phyloP scores from a whole-genome alignment of 2,113 vertebrate species.

The Porphyrio hochstetteri region DNA sequence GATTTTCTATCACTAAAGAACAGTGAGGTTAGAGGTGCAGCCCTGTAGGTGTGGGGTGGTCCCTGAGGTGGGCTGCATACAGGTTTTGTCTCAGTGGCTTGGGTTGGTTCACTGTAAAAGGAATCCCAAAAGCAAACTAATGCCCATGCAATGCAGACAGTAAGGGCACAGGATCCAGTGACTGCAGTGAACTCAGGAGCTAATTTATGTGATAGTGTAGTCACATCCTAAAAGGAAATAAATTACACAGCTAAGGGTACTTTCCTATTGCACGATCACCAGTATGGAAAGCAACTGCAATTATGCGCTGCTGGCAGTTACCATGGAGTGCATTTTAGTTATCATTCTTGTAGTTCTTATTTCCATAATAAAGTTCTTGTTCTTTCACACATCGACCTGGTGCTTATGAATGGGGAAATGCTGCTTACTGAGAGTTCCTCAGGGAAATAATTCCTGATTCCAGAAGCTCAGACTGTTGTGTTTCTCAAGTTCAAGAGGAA shows the following conservation, averaged over 20 bases:
- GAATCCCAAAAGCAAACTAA: neutral
- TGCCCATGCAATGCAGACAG: neutral
- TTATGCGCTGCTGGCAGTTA: neutral
- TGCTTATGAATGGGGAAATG: neutral
- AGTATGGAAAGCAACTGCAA: neutral
- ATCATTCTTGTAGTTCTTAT: neutral
- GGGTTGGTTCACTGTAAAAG: neutral
- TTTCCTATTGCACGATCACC: neutral
- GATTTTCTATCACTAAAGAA: neutral
- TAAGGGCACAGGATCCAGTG: neutral
- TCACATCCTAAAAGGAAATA: neutral
- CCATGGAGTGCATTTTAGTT: neutral
- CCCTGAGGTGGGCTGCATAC: neutral
- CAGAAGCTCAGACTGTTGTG: neutral
- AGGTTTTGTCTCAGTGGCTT: neutral
- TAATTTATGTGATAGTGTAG: neutral
- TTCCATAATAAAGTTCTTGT: neutral
- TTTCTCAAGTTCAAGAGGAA: neutral
- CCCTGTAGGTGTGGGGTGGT: neutral
- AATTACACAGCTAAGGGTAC: neutral
- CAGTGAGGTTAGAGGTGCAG: neutral
- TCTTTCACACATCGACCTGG: neutral
- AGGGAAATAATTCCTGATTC: neutral
- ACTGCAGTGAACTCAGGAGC: neutral
- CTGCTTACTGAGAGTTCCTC: neutral